These are phyloP conservation scores for Diceros bicornis DNA, from an alignment of 2,797 vertebrate species.

Conservation along the genomic window DNA sequence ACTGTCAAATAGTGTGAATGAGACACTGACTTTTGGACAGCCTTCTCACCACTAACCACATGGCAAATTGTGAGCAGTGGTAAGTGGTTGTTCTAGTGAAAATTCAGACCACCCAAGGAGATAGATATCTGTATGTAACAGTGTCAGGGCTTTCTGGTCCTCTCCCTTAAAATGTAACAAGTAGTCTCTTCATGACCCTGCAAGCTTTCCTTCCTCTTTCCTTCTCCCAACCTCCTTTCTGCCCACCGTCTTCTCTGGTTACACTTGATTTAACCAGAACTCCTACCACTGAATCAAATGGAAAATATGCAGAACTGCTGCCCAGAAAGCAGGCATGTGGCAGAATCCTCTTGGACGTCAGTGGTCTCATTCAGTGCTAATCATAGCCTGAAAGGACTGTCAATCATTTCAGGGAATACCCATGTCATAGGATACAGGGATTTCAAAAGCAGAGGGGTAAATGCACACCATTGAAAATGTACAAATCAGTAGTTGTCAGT, in stretches of 20 bases:
- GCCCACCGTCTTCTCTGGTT: conserved; percentile 70
- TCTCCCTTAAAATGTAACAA: conserved; percentile 52
- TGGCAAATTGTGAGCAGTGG: background rate
- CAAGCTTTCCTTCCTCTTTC: conserved; percentile 66
- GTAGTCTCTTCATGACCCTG: conserved; percentile 14
- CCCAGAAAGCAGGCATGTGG: conserved; percentile 73
- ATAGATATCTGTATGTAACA: background rate
- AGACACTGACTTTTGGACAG: conserved; percentile 22
- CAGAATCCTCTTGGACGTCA: conserved; percentile 75
- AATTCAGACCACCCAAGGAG: background rate
- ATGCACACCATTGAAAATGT: background rate
- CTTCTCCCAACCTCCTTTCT: conserved; percentile 46
- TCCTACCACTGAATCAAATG: conserved; percentile 79
- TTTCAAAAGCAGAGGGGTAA: conserved; percentile 63
- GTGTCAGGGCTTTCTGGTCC: background rate
- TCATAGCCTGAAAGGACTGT: conserved; percentile 73
- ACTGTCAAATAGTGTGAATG: conserved; percentile 45
- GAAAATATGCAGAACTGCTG: conserved; percentile 81
- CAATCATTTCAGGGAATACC: conserved; percentile 75
- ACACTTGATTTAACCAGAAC: conserved; percentile 70
- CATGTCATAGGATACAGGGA: conserved; percentile 57
- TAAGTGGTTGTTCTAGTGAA: conserved; percentile 37
- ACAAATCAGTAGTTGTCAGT: conserved; percentile 42
- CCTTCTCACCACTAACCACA: background rate
- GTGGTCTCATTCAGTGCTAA: conserved; percentile 77